Evolutionary conservation across 2,888 invertebrate species (phyloP).

Genomic region (Galeopsomyia nigrocyanea): DNA sequence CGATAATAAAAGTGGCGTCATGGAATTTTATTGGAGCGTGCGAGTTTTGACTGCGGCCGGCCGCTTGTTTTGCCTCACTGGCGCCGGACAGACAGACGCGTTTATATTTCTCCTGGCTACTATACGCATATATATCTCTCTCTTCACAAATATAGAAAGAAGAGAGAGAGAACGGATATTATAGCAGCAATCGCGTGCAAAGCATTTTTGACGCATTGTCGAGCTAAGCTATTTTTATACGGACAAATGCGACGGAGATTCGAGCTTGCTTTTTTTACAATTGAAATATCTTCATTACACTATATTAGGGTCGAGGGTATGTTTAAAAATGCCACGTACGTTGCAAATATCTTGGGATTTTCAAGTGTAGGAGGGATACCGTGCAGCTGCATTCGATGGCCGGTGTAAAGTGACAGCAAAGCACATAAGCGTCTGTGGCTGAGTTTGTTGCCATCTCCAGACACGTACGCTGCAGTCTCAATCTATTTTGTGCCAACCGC

Average conservation of each 20-base stretch:
- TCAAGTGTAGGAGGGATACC: too few species aligned
- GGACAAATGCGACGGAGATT: too few species aligned
- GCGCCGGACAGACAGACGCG: slow-evolving; percentile 44
- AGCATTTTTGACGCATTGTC: too few species aligned
- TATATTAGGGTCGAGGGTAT: too few species aligned
- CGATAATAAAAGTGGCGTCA: slow-evolving; percentile 24
- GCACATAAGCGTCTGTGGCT: slow-evolving; percentile 17
- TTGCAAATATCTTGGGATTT: too few species aligned
- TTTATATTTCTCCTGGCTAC: neutral
- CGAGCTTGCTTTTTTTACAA: too few species aligned
- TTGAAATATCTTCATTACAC: too few species aligned
- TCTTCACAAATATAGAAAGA: neutral
- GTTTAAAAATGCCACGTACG: too few species aligned
- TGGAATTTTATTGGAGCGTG: slow-evolving; percentile 18
- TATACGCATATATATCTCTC: too few species aligned
- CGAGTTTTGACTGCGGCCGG: slow-evolving; percentile 37
- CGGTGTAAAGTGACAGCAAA: slow-evolving; percentile 54
- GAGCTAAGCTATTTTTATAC: too few species aligned
- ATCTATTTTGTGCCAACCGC: slow-evolving; percentile 57
- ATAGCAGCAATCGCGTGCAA: neutral
- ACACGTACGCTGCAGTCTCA: slow-evolving; percentile 62
- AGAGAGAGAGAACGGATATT: slow-evolving; percentile 6
- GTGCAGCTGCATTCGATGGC: slow-evolving; percentile 20
- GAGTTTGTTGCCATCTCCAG: slow-evolving; percentile 57
- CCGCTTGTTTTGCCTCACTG: slow-evolving; percentile 35